A percentile compares a stretch with the other conserved stretches of the same genome.
These are phyloP conservation scores for Petromus typicus DNA, from an alignment of 2,113 vertebrate species.

Conservation along the genomic window DNA sequence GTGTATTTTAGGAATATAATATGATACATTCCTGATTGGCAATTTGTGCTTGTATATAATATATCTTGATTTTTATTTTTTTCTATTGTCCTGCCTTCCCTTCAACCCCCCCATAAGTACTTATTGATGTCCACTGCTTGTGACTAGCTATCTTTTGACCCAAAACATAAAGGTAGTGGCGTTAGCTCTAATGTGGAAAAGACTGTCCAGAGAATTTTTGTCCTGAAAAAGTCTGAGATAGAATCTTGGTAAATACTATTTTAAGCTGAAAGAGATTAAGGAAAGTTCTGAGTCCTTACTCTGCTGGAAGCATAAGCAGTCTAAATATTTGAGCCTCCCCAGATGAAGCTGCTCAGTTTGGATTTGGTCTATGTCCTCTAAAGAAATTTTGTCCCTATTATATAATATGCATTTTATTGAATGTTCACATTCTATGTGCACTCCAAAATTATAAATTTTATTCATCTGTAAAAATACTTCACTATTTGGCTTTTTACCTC, in stretches of 20 bases:
- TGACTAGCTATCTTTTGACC: not conserved
- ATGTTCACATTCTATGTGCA: not conserved
- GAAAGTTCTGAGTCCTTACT: not conserved
- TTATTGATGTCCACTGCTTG: not conserved
- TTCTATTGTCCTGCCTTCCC: too few relatives aligned
- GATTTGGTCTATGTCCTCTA: conserved; percentile 19
- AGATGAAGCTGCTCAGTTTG: conserved; percentile 3
- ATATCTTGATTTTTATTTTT: too few relatives aligned
- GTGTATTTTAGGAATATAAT: too few relatives aligned
- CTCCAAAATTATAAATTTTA: conserved; percentile 41
- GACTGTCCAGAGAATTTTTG: conserved; percentile 5
- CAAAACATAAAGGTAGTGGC: not conserved
- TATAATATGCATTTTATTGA: conserved; percentile 9
- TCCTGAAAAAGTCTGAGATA: conserved; percentile 13
- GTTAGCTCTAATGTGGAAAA: conserved; percentile 21
- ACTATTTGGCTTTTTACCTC: conserved; percentile 24
- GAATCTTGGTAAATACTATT: not conserved
- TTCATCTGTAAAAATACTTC: conserved; percentile 40
- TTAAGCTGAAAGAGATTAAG: not conserved
- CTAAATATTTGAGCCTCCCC: not conserved
- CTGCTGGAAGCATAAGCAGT: not conserved
- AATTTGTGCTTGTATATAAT: too few relatives aligned
- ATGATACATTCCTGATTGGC: too few relatives aligned
- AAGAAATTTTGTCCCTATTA: conserved; percentile 6
- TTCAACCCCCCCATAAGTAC: too few relatives aligned